Conservation (phyloP, 2,888 invertebrate species). For the Chironomus tentans region DNA sequence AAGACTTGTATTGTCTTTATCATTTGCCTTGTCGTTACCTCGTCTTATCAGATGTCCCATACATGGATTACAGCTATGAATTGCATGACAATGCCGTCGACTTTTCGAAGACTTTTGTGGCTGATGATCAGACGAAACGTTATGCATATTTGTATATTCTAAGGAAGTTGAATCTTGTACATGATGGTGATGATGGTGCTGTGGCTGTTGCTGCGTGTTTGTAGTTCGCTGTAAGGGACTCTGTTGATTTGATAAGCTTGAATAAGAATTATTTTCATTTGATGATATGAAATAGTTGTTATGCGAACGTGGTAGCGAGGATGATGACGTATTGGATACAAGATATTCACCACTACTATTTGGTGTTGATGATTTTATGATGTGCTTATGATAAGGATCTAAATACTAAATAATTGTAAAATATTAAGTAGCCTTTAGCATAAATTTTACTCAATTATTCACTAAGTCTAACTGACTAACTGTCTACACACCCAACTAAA, state of each 20-base stretch:
- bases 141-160: constrained; percentile 24
- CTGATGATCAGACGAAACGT: constrained; percentile 1
- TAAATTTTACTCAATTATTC: constrained; percentile 15
- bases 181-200: constrained; percentile 33
- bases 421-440: constrained; percentile 40
- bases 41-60: constrained; percentile 48
- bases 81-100: constrained; percentile 39
- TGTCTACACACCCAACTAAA: constrained; percentile 29
- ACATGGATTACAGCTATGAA: constrained; percentile 62
- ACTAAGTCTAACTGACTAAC: constrained; percentile 3
- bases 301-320: constrained; percentile 33
- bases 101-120: constrained; percentile 35
- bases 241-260: constrained; percentile 32
- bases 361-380: constrained; percentile 55
- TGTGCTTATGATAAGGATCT: constrained; percentile 62
- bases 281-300: constrained; percentile 35
- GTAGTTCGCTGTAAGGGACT: constrained; percentile 40
- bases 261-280: constrained; percentile 7
- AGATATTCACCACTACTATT: constrained; percentile 61
- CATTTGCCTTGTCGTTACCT: constrained; percentile 42
- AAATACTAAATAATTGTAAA: constrained; percentile 46
- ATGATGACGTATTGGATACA: constrained; percentile 42
- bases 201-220: constrained; percentile 22
- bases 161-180: constrained; percentile 33
- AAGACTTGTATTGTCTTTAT: constrained; percentile 65